phyloP scores from a whole-genome alignment of 2,888 invertebrate genomes.

The Cantharis rustica region DNA sequence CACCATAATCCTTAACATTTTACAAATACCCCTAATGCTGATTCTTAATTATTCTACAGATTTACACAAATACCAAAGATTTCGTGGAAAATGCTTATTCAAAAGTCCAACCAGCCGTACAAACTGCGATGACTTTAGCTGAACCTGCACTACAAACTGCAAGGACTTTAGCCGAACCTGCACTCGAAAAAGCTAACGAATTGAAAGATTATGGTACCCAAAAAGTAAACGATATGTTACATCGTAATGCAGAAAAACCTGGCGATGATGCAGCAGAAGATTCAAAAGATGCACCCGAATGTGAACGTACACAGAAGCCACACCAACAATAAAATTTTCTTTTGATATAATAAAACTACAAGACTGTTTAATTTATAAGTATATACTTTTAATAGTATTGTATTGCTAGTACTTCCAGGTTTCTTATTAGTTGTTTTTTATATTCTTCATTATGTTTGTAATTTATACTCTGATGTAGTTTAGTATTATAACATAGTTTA shows the following conservation, averaged over 20 bases:
- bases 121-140: constrained; percentile 30
- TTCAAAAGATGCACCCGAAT: not conserved
- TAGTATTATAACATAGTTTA: not conserved
- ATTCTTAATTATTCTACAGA: constrained; percentile 52
- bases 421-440: not conserved
- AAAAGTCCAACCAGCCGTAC: constrained; percentile 35
- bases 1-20: not conserved
- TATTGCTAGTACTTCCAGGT: not conserved
- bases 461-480: not conserved
- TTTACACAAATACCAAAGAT: constrained; percentile 54
- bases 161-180: constrained; percentile 40
- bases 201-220: constrained; percentile 46
- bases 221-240: constrained; percentile 46
- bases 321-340: not conserved
- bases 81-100: constrained; percentile 43
- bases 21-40: constrained; percentile 26
- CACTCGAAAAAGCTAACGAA: constrained; percentile 43
- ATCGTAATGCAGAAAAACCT: constrained; percentile 15
- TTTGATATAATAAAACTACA: not conserved
- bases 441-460: not conserved
- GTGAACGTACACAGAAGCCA: not conserved
- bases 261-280: not conserved
- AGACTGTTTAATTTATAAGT: not conserved
- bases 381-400: not conserved
- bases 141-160: constrained; percentile 22